Base-by-base conservation (phyloP, 1,140 invertebrate genomes). In the Leptinotarsa undecemlineata region DNA sequence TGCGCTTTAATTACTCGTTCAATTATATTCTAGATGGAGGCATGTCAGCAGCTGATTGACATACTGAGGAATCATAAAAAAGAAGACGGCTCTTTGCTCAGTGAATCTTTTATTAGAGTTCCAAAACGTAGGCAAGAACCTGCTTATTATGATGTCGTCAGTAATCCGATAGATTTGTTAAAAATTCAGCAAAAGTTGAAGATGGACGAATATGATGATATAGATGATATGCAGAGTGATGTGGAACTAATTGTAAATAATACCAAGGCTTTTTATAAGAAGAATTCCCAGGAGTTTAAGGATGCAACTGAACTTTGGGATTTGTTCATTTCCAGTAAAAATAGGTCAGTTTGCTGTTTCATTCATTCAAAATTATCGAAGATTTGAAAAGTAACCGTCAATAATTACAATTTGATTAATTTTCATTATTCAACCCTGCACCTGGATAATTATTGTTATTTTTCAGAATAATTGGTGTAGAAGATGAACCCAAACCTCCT, bases 111-210 rank as follows among this genome's bases (percentile, higher is more conserved):
- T 85, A 97, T 99, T 75, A 87, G 96, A 81, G 96, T 93, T 20
- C 96, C 97, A 11, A 98, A 98, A 85, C 88, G 96, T 76, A 89
- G 96, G 57, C 94, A 96, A 84, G 94, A 96, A 84, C 95, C 94
- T 61, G 91, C 92, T 48, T 96, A 96, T 85, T 96, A 96, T 86
- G 94, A 96, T 88, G 94, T 95, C 68, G 96, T 99, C 13, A 89
- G 91, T 11, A 94, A 95, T 85, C 96, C 97, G 15, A 98, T 98
- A 82, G 97, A 98, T 86, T 87, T 99, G 75, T 85, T 98, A 23
- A 94, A 95, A 87, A 95, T 98, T 23, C 96, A 98, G 85, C 96
- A 98, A 82, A 98, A 98, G 86, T 85, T 99, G 17, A 98, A 97
- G 89, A 97, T 95, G 15, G 97, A 98, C 80, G 95, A 96, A 76